These are phyloP conservation scores for Myiopsitta monachus DNA, from an alignment of 2,113 vertebrate species.

Conservation along the genomic window DNA sequence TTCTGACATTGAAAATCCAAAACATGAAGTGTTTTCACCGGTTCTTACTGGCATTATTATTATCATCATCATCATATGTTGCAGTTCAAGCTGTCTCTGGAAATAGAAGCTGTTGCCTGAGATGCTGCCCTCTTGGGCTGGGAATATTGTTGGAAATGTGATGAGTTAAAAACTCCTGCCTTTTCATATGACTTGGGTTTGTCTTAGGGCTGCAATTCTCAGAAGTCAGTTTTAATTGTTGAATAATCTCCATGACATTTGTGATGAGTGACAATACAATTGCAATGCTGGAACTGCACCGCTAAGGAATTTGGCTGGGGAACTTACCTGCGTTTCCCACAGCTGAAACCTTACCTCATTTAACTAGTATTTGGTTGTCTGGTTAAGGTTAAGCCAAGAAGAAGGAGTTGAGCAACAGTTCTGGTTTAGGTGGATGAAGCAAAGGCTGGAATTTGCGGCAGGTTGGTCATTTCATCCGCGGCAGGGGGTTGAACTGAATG, in stretches of 20 bases:
- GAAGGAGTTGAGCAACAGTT: neutral
- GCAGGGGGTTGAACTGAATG: neutral
- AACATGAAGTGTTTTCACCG: neutral
- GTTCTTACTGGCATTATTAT: neutral
- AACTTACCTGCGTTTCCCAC: neutral
- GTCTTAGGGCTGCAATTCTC: neutral
- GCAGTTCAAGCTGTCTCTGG: neutral
- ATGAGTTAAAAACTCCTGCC: neutral
- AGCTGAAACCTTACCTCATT: neutral
- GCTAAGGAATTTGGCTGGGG: slow-evolving; percentile 34
- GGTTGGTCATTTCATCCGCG: fast-evolving
- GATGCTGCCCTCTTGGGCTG: neutral
- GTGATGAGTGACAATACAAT: slow-evolving; percentile 34
- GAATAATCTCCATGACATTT: neutral
- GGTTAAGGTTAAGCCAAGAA: neutral
- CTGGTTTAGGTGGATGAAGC: neutral
- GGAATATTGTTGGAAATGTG: neutral
- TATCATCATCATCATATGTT: neutral
- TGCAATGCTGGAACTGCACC: neutral
- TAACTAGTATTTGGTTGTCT: neutral
- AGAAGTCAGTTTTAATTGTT: slow-evolving; percentile 2
- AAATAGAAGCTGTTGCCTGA: neutral
- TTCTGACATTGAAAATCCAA: neutral
- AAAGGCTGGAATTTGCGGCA: neutral
- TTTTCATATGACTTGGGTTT: neutral